Conservation (phyloP, 2,888 invertebrate genomes). For the Meliscaeva auricollis region DNA sequence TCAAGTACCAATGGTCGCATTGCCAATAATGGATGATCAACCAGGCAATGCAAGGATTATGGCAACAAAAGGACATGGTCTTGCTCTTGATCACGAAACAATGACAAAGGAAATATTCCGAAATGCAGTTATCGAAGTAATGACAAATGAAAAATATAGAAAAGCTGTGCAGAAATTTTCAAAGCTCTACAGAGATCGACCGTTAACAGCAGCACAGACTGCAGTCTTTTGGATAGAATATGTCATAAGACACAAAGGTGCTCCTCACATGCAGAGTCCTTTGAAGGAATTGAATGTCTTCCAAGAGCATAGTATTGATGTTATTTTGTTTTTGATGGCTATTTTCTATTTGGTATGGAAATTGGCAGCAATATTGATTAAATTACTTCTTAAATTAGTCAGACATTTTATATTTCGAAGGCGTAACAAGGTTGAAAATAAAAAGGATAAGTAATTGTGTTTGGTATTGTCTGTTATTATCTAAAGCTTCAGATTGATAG, state of each 20-base stretch:
- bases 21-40: conserved; percentile 92
- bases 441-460: too few species aligned
- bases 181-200: conserved; percentile 84
- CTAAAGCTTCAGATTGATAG: too few species aligned
- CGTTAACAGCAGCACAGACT: conserved; percentile 84
- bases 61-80: conserved; percentile 85
- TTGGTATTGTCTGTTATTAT: too few species aligned
- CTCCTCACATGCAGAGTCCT: conserved; percentile 84
- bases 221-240: conserved; percentile 86
- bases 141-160: conserved; percentile 76
- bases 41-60: conserved; percentile 90
- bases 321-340: conserved; percentile 76
- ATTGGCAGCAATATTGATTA: neutral
- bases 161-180: conserved; percentile 83
- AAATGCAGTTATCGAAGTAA: conserved; percentile 75
- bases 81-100: conserved; percentile 40
- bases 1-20: conserved; percentile 89
- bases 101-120: conserved; percentile 73
- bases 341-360: neutral
- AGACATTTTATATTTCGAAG: neutral
- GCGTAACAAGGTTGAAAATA: neutral
- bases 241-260: conserved; percentile 85
- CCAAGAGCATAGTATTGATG: conserved; percentile 84
- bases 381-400: neutral
- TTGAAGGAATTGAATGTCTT: conserved; percentile 83